A percentile compares a stretch with the other conserved stretches of the same genome.
phyloP scores from a whole-genome alignment of 1,140 invertebrate genomes.

The Drosophila punjabiensis region DNA sequence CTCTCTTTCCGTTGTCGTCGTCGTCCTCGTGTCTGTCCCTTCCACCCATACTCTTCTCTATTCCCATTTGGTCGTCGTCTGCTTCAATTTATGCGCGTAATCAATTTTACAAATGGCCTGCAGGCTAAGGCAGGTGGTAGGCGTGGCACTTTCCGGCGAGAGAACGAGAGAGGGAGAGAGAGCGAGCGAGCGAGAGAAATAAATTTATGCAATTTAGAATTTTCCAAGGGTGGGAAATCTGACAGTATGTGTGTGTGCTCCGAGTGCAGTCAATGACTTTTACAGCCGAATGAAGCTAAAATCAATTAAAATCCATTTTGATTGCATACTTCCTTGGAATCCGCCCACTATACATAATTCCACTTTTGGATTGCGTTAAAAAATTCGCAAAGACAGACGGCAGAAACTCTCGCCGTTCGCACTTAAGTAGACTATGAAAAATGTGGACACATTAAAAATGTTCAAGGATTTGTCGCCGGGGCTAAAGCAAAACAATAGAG shows the following conservation, averaged over 20 bases:
- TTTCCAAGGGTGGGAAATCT: slow-evolving; percentile 44
- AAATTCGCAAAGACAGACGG: background rate
- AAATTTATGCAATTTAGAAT: slow-evolving; percentile 84
- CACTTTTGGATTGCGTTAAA: background rate
- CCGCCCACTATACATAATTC: slow-evolving; percentile 19
- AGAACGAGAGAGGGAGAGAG: background rate
- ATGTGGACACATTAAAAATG: slow-evolving; percentile 46
- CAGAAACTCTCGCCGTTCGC: background rate
- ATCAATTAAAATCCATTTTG: slow-evolving; percentile 81
- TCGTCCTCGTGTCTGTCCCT: background rate
- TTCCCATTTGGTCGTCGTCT: slow-evolving; percentile 58
- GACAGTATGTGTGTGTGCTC: slow-evolving; percentile 16
- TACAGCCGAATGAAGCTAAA: slow-evolving; percentile 56
- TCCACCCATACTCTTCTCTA: background rate
- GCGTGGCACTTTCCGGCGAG: slow-evolving; percentile 58
- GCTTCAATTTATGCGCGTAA: slow-evolving; percentile 84
- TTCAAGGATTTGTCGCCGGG: slow-evolving; percentile 17
- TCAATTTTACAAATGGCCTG: slow-evolving; percentile 83
- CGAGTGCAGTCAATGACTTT: slow-evolving; percentile 72
- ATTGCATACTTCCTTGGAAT: slow-evolving; percentile 56
- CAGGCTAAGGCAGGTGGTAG: slow-evolving; percentile 63
- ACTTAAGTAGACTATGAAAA: slow-evolving; percentile 48
- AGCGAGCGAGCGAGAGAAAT: slow-evolving; percentile 46
- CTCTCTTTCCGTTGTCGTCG: background rate
- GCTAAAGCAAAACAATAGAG: slow-evolving; percentile 48